Conservation (phyloP, 2,888 invertebrate species). For the Syrista parreyssii region DNA sequence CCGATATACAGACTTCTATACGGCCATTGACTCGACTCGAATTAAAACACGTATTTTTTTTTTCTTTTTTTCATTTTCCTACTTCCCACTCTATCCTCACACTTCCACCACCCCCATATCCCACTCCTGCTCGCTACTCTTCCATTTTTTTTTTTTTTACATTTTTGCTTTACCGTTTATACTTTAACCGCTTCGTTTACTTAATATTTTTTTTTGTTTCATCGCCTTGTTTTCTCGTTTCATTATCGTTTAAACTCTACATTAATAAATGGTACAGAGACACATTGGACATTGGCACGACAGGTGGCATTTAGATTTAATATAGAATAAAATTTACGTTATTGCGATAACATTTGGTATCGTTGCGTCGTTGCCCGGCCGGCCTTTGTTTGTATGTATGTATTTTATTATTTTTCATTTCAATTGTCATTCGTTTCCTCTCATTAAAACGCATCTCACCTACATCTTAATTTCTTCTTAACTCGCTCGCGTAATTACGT, state of each 20-base stretch:
- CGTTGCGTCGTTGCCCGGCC: constrained; percentile 64
- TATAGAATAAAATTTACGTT: constrained; percentile 67
- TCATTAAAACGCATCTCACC: constrained; percentile 20
- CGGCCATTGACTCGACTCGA: constrained; percentile 5
- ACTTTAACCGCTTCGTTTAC: constrained; percentile 2
- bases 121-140: constrained; percentile 20
- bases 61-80: constrained; percentile 23
- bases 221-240: constrained; percentile 2
- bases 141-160: constrained; percentile 21
- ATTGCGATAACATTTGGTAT: constrained; percentile 67
- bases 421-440: constrained; percentile 25
- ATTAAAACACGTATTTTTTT: background rate
- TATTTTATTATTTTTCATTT: constrained; percentile 36
- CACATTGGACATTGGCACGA: constrained; percentile 67
- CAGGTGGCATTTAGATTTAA: constrained; percentile 67
- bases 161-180: background rate
- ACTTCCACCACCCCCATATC: constrained; percentile 16
- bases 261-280: constrained; percentile 66
- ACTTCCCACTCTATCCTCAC: background rate
- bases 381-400: constrained; percentile 32
- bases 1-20: background rate
- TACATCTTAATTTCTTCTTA: constrained; percentile 3
- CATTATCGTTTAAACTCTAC: constrained; percentile 59
- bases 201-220: constrained; percentile 10
- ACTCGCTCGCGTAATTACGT: constrained; percentile 20